Conservation (phyloP, 1,140 invertebrate genomes). For the Berghia stephanieae region DNA sequence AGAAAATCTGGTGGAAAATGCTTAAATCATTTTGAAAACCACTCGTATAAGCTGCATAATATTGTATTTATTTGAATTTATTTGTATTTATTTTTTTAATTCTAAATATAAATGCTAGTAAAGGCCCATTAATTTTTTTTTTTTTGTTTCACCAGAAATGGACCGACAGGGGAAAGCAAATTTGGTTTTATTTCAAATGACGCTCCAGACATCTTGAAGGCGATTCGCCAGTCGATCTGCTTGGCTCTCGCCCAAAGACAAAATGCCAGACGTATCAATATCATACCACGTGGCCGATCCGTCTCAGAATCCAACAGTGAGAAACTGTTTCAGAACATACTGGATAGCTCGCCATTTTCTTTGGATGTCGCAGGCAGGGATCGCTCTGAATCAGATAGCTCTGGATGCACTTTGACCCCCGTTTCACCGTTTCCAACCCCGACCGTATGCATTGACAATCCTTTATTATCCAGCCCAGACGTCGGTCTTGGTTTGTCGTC, state of each 20-base stretch:
- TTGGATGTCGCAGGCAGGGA: background rate
- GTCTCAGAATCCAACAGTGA: background rate
- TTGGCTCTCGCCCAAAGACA: conserved; percentile 18
- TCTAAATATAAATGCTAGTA: background rate
- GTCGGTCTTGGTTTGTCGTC: background rate
- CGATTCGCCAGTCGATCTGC: conserved; percentile 19
- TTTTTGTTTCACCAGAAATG: conserved; percentile 17
- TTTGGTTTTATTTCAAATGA: conserved; percentile 12
- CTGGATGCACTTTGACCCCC: background rate
- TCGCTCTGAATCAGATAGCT: conserved; percentile 14
- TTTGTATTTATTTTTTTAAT: too few species aligned
- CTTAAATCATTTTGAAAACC: too few species aligned
- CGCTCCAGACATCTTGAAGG: conserved; percentile 5
- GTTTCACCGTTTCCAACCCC: background rate
- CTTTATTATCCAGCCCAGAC: background rate
- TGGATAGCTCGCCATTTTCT: background rate
- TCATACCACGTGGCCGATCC: background rate
- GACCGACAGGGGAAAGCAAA: conserved; percentile 15
- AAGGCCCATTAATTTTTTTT: background rate
- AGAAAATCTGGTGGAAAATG: too few species aligned
- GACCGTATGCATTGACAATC: too few species aligned
- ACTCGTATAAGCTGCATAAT: too few species aligned
- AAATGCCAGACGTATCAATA: background rate
- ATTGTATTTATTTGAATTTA: too few species aligned
- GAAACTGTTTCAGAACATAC: conserved; percentile 6